Conservation (phyloP, 2,113 vertebrate species). For the Himantopus leucocephalus region DNA sequence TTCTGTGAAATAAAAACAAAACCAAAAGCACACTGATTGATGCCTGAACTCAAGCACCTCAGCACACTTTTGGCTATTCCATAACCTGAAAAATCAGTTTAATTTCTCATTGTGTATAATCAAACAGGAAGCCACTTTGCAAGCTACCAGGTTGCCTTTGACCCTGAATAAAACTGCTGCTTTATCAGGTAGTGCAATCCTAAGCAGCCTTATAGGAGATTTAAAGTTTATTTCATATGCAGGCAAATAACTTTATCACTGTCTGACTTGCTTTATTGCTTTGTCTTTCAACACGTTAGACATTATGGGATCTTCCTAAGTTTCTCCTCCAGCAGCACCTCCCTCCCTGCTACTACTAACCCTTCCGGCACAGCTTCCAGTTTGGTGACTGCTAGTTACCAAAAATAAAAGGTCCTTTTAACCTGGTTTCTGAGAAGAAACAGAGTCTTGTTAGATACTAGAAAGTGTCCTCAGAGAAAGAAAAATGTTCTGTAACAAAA, state of each 20-base stretch:
- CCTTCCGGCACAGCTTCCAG: neutral
- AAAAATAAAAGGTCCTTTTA: neutral
- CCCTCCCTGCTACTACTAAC: neutral
- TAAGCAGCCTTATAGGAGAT: neutral
- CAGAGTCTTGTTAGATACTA: neutral
- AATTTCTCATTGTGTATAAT: neutral
- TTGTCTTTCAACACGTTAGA: neutral
- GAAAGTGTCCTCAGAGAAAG: neutral
- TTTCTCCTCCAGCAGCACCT: neutral
- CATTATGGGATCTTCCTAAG: neutral
- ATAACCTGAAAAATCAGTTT: neutral
- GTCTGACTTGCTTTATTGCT: neutral
- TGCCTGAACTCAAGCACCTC: neutral
- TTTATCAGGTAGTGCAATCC: neutral
- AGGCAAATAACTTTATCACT: slow-evolving; percentile 1
- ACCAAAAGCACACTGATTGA: neutral
- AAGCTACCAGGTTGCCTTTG: neutral
- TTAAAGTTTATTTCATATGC: neutral
- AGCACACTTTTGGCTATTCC: neutral
- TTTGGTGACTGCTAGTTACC: neutral
- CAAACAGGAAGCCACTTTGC: neutral
- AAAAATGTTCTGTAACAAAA: neutral
- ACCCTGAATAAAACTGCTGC: neutral
- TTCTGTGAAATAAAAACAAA: neutral
- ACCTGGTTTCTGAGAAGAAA: neutral